phyloP scores from a whole-genome alignment of 1,140 invertebrate genomes.

The Tigriopus japonicus region DNA sequence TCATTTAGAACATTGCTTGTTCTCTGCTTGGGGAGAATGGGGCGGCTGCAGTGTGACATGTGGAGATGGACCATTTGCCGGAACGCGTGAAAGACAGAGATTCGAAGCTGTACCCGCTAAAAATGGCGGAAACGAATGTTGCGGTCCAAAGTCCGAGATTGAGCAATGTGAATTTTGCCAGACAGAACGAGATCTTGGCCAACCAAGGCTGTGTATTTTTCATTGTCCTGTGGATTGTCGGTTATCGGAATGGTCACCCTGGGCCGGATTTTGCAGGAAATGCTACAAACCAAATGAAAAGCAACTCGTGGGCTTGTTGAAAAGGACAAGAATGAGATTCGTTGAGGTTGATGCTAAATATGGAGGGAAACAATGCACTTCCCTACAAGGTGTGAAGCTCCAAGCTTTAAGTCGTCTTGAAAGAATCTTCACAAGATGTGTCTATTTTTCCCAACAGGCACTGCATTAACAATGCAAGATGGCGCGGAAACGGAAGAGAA shows the following conservation, averaged over 20 bases:
- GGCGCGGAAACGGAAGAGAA: no score
- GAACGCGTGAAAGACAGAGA: constrained; percentile 22
- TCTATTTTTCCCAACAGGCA: no score
- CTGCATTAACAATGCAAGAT: no score
- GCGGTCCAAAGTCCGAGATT: constrained; percentile 39
- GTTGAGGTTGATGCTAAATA: neutral
- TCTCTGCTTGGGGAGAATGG: constrained; percentile 53
- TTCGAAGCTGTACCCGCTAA: constrained; percentile 23
- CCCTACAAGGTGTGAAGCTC: no score
- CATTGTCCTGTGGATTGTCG: neutral
- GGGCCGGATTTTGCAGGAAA: neutral
- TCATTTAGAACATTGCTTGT: constrained; percentile 42
- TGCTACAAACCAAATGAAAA: no score
- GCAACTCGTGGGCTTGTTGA: no score
- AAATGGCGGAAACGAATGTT: constrained; percentile 39
- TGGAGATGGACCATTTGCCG: constrained; percentile 21
- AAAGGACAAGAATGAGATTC: no score
- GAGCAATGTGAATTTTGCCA: constrained; percentile 39
- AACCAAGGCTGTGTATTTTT: constrained; percentile 21
- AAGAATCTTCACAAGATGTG: no score
- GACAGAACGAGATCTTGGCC: no score
- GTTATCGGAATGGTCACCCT: neutral
- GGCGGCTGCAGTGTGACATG: constrained; percentile 31
- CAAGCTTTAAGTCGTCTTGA: no score
- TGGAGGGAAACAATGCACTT: neutral